Conservation (phyloP, 1,140 invertebrate genomes). For the Zaprionus taronus region DNA sequence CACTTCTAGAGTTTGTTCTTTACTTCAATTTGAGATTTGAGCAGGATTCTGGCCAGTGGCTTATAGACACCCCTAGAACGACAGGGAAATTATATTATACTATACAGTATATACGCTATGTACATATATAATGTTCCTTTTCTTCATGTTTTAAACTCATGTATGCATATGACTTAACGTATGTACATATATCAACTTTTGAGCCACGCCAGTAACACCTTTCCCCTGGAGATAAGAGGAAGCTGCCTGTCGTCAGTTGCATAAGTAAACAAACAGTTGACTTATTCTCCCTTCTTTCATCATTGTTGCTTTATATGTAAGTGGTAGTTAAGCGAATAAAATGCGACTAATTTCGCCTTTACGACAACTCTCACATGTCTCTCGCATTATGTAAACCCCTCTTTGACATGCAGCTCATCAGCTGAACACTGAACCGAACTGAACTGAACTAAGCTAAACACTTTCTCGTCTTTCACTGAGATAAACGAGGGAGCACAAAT, state of each 20-base stretch:
- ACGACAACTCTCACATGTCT: slow-evolving; percentile 35
- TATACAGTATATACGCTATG: no score
- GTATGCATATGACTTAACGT: no score
- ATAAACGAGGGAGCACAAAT: background rate
- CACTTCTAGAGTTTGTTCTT: background rate
- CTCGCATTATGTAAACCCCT: slow-evolving; percentile 48
- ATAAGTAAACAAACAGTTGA: slow-evolving; percentile 12
- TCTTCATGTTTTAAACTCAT: no score
- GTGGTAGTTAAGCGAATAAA: slow-evolving; percentile 59
- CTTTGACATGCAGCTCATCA: slow-evolving; percentile 57
- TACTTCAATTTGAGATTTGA: no score
- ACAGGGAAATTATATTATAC: no score
- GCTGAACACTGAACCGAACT: background rate
- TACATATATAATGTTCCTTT: no score
- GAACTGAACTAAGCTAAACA: slow-evolving; percentile 9
- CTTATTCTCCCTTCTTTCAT: slow-evolving; percentile 14
- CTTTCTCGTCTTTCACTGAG: slow-evolving; percentile 50
- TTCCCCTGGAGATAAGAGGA: background rate
- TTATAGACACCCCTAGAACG: no score
- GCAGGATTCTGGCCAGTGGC: no score
- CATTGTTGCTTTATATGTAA: slow-evolving; percentile 42
- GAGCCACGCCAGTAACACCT: background rate
- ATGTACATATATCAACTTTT: background rate
- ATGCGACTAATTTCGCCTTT: slow-evolving; percentile 37
- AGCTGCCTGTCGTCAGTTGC: slow-evolving; percentile 30